Evolutionary conservation across 1,140 invertebrate species (phyloP).

Genomic region (Idris sp.): DNA sequence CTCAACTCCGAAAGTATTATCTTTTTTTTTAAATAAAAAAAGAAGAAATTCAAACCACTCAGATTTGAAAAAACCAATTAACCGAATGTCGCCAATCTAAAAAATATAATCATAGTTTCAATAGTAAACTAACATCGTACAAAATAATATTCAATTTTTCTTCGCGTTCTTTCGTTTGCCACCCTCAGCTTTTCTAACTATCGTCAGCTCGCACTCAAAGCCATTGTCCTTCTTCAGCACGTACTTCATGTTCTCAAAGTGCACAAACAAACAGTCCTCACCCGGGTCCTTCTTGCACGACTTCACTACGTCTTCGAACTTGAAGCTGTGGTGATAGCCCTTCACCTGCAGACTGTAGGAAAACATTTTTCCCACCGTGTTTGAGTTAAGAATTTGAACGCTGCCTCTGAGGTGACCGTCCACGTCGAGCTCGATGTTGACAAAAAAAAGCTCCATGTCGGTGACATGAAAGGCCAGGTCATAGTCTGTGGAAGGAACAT

Average conservation of each 20-base stretch:
- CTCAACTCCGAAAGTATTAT: too few species aligned
- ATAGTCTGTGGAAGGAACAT: conserved; percentile 11
- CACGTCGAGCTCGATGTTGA: conserved; percentile 50
- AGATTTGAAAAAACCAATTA: too few species aligned
- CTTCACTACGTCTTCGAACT: conserved; percentile 29
- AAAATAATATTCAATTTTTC: too few species aligned
- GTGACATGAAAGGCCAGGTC: conserved; percentile 59
- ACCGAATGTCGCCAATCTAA: too few species aligned
- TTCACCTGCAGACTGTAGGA: conserved; percentile 57
- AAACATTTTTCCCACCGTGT: conserved; percentile 52
- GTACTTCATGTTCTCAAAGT: conserved; percentile 4
- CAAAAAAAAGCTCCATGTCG: conserved; percentile 68
- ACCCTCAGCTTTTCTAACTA: conserved; percentile 1
- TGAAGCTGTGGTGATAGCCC: conserved; percentile 3
- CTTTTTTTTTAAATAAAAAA: too few species aligned
- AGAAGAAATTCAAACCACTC: too few species aligned
- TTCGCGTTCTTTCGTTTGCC: not conserved
- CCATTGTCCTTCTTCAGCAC: conserved; percentile 3
- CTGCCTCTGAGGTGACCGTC: conserved; percentile 47
- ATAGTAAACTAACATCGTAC: too few species aligned
- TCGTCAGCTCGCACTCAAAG: conserved; percentile 12
- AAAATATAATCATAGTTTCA: too few species aligned
- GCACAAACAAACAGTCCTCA: conserved; percentile 12
- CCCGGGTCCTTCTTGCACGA: conserved; percentile 8
- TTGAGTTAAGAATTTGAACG: conserved; percentile 64